phyloP scores from a whole-genome alignment of 2,113 vertebrate genomes.

The Felis catus region F.catus_Fca126_mat1.0 CM031412.1:38694001-38694500 shows the following conservation, averaged over 20 bases:
- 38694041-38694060: background rate
- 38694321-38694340: background rate
- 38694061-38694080: background rate
- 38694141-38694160: background rate
- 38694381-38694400: background rate
- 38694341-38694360: fast-evolving
- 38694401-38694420: background rate
- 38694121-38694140: background rate
- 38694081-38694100: background rate
- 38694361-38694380: background rate
- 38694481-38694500: background rate
- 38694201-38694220: fast-evolving
- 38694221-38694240: background rate
- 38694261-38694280: background rate
- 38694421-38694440: background rate
- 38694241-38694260: background rate
- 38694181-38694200: background rate
- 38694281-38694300: background rate
- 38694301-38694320: background rate
- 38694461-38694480: background rate
- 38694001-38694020: background rate
- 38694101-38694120: background rate
- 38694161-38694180: background rate
- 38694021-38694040: background rate
- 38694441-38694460: background rate